Percentiles rank a stretch among this genome's conserved stretches.
Conservation (phyloP, 1,140 invertebrate genomes). For the Wasmannia auropunctata region DNA sequence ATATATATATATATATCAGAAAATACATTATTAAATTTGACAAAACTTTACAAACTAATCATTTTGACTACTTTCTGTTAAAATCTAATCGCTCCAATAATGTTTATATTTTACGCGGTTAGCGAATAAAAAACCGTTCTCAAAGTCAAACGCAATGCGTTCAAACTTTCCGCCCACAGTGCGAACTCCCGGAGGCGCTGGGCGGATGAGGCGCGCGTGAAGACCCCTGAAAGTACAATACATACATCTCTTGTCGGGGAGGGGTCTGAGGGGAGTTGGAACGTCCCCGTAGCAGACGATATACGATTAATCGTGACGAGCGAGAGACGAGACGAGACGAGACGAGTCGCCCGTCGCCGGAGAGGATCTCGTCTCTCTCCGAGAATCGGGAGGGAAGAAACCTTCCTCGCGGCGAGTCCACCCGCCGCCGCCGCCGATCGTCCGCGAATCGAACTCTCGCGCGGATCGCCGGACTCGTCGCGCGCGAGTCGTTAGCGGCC, state of each 20-base stretch:
- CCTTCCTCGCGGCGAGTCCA: background rate
- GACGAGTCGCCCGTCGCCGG: background rate
- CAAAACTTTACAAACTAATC: background rate
- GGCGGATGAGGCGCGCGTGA: background rate
- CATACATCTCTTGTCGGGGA: background rate
- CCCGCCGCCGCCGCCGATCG: too few relatives aligned
- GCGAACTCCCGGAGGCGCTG: background rate
- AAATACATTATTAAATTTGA: background rate
- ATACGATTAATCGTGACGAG: conserved; percentile 2
- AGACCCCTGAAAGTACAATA: background rate
- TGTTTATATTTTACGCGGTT: background rate
- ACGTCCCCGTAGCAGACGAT: background rate
- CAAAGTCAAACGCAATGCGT: background rate
- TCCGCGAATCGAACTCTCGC: background rate
- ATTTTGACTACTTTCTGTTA: background rate
- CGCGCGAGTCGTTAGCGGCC: background rate
- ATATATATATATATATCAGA: background rate
- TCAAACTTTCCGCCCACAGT: conserved; percentile 9
- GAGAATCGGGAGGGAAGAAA: background rate
- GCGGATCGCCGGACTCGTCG: background rate
- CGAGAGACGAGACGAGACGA: background rate
- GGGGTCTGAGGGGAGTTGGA: background rate
- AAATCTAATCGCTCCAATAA: background rate
- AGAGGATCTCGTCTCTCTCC: background rate
- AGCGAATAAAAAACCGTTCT: background rate